Base-by-base conservation (phyloP, 2,888 invertebrate genomes). In the Ectemnius cavifrons region DNA sequence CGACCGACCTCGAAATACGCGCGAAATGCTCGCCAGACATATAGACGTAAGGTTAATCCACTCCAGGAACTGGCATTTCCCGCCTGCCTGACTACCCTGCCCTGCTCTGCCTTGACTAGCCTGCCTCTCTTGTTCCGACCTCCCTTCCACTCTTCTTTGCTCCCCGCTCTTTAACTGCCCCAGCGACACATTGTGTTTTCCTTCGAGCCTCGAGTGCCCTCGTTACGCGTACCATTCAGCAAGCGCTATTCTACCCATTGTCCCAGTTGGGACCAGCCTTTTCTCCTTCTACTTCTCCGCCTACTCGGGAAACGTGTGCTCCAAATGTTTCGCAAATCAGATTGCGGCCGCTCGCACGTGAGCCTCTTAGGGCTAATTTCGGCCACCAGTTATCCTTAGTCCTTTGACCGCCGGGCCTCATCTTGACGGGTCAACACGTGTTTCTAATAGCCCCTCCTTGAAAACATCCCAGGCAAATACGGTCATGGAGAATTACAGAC, bases 1-100 rank as follows among this genome's bases (percentile, higher is more conserved):
- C 73, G 77, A 67, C 67, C 75, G 70, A 63, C 75, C 73, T 65
- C 57, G 62, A 75, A 8, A 2, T 27, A 56, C 61, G 67, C 27
- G 28, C 60, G 66, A 76, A 63, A 61, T 46, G 67, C 65, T 27
- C 60, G 20, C 14, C 52, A 52, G 52, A 52, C 52, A 37, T 11
- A 37, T 37, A 37, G 37, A 37, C 47, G 20, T 61, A 46, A 49
- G 59, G 59, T 20, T 47, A 64, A 47, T 58, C 37, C 20, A 23
- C 14, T 14, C 27, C 45, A 47, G 11, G 56, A 61, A 45, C 8
- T n/a, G 18, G 18, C 23, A 14, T 14, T 11, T 37, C 27, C 16
- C 6, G 49, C 37, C 57, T 13, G 23, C 20, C 37, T 11, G 23
- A 2, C 23, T 23, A 3, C 23, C 23, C 23, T 23, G 23, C 23